Evolutionary conservation across 1,140 invertebrate genomes (phyloP).

Genomic region (Rhynchophorus ferrugineus): DNA sequence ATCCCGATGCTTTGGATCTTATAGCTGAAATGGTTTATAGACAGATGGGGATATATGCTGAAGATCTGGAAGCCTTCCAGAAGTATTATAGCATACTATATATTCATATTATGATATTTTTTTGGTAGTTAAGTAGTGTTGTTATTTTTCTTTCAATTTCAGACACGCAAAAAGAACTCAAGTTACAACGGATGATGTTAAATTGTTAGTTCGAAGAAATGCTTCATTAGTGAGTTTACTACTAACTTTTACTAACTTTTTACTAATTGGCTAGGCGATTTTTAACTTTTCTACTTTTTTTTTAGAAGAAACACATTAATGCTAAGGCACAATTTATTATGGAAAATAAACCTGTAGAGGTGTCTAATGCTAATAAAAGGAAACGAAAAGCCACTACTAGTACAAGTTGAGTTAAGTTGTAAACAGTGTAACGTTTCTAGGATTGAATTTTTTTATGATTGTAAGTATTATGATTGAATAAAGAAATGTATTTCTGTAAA

Average conservation of each 20-base stretch:
- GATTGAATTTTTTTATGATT: no score
- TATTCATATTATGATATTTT: no score
- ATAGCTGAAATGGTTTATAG: slow-evolving; percentile 46
- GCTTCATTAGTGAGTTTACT: slow-evolving; percentile 42
- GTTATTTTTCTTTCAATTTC: slow-evolving; percentile 21
- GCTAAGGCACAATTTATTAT: slow-evolving; percentile 18
- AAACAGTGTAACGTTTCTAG: no score
- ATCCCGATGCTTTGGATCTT: slow-evolving; percentile 42
- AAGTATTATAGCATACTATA: no score
- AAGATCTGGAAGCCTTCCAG: slow-evolving; percentile 49
- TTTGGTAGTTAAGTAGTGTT: slow-evolving; percentile 13
- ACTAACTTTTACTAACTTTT: not conserved
- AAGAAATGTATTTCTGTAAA: no score
- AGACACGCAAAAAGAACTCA: slow-evolving; percentile 49
- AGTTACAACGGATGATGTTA: slow-evolving; percentile 47
- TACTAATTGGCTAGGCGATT: not conserved
- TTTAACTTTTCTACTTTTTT: slow-evolving; percentile 8
- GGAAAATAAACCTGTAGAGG: slow-evolving; percentile 16
- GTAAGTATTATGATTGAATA: no score
- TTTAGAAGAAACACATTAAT: slow-evolving; percentile 27
- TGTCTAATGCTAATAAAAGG: slow-evolving; percentile 14
- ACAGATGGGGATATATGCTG: slow-evolving; percentile 43
- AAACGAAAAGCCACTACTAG: slow-evolving; percentile 21
- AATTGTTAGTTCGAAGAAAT: slow-evolving; percentile 46
- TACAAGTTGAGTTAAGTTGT: slow-evolving; percentile 6